Evolutionary conservation across 2,888 invertebrate species (phyloP), one percentile per base, ranked within the genome.

Genomic region (Netelia melanura): DNA sequence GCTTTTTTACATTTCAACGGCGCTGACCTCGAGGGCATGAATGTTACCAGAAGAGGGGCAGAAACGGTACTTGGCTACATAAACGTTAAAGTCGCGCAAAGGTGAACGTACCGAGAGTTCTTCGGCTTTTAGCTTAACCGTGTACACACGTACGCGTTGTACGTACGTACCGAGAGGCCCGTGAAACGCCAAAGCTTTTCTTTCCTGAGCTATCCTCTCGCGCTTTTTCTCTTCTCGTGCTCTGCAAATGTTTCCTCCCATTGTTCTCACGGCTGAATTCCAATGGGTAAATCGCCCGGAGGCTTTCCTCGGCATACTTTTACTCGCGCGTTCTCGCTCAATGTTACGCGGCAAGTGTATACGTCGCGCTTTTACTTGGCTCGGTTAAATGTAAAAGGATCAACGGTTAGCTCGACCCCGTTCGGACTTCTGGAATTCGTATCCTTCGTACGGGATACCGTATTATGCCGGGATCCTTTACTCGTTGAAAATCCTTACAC

Each of bases 331-430:
- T 38, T 38, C 38, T 38, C 38, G 38, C 8, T 38, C 6, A 6
- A 38, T 6, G 38, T 5, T 6, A 38, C 38, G 38, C 68, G 52
- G 54, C 61, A 71, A 86, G 81, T 54, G 71, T 67, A 30, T 56
- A 62, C 54, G 56, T 23, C 61, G 17, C 23, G 64, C 48, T 17
- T 71, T 48, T 77, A 48, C 67, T 67, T 43, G 52, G 67, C 58
- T 25, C 70, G 54, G 71, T 81, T 84, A 86, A 85, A 86, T 86
- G 86, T 85, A 82, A 83, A 84, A 81, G 88, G 87, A 88, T 87
- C 86, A 88, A 84, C 88, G 71, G 52, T 25, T 38, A 30, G 71
- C 67, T 58, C 38, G 77, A 81, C 62, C 75, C 71, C 3, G 30
- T 5, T 30, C 0, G 30, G 30, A 30, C 38, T 38, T 38, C 6